Base-by-base conservation (phyloP, 2,797 vertebrate species). In the Bovichtus variegatus region DNA sequence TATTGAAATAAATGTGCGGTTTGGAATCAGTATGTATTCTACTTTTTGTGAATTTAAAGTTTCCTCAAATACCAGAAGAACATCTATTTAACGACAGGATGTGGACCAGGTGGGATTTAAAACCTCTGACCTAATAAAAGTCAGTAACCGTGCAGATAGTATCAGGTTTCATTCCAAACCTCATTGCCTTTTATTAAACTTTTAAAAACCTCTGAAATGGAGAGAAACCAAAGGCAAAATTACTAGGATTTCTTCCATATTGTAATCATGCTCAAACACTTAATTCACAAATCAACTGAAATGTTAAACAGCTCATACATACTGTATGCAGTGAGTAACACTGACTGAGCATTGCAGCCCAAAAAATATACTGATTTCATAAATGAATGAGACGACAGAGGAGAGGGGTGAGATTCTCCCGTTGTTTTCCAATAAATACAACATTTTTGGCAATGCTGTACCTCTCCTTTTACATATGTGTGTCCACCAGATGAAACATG, bases 131-230 rank as follows among this genome's bases (percentile, higher is more conserved):
- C 18, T n/a, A 36, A 27, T 47, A 29, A 55, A 34, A 55, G 25
- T 15, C 25, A n/a, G 27, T 58, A 18, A 29, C 15, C 18, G 18
- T 21, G 27, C 13, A 67, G 55, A 0, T 29, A 2, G 49, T 15
- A 50, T 16, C 8, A 43, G 18, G 23, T 27, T 49, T 47, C 11
- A 36, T 19, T 43, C 7, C 27, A 49, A 43, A 61, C 18, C 3
- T 25, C 10, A 47, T 9, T 40, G 2, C 5, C 21, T 55, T 61
- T 43, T 9, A 6, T 57, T 62, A 13, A 21, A 41, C 47, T 36
- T 60, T 50, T 9, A n/a, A 73, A 67, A 74, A 41, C 15, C 6
- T 25, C 19, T 63, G 41, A 59, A 38, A 29, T 46, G 62, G 1
- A 23, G 29, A 54, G 21, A 53, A 54, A 53, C 38, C 15, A 66